phyloP scores from a whole-genome alignment of 2,113 vertebrate genomes.

The Ifrita kowaldi region DNA sequence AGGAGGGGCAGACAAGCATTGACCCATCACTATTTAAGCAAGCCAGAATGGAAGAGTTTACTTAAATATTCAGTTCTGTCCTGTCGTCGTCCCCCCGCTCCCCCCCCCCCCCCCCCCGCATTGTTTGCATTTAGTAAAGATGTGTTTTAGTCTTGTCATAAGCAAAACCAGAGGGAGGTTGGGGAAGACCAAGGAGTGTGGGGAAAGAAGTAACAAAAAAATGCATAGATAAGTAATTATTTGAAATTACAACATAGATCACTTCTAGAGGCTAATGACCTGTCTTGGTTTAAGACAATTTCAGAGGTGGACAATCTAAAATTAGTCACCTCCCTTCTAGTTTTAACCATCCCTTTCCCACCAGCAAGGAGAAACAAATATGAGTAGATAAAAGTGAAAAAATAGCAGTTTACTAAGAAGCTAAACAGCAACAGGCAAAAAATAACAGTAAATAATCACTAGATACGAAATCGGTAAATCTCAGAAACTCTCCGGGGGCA shows the following conservation, averaged over 20 bases:
- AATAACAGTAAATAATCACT: background rate
- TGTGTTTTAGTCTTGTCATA: background rate
- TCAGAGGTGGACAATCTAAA: background rate
- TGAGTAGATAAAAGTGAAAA: background rate
- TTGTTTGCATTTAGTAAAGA: background rate
- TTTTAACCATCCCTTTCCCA: background rate
- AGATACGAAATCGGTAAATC: background rate
- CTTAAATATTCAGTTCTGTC: background rate
- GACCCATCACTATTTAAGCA: background rate
- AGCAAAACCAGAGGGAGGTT: background rate
- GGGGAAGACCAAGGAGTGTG: background rate
- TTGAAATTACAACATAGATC: background rate
- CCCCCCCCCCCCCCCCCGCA: background rate
- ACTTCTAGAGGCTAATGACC: background rate
- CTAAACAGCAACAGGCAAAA: background rate
- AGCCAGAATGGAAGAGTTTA: background rate
- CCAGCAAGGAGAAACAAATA: background rate
- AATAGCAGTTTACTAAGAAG: background rate
- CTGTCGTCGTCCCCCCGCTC: no score
- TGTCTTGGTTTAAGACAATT: background rate
- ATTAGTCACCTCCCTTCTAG: background rate
- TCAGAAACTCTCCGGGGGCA: background rate
- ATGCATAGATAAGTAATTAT: background rate
- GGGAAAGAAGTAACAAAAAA: background rate
- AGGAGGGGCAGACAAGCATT: background rate